Evolutionary conservation across 2,113 vertebrate genomes (phyloP).

Genomic region (Piprites chloris): DNA sequence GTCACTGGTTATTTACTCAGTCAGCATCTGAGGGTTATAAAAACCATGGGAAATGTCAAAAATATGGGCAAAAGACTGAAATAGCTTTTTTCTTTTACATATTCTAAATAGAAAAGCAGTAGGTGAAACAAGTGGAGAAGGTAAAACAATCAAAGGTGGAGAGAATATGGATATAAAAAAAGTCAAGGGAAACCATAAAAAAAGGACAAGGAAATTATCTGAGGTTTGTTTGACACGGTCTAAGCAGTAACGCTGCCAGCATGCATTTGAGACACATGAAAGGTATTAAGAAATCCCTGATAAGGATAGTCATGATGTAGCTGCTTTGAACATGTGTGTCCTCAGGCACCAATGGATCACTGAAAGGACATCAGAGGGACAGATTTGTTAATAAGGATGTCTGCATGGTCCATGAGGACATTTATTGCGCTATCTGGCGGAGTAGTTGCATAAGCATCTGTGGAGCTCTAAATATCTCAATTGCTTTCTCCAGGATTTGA

Average conservation of each 20-base stretch:
- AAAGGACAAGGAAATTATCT: not conserved
- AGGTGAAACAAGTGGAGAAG: not conserved
- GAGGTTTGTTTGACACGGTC: not conserved
- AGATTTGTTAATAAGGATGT: not conserved
- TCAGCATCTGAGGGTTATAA: not conserved
- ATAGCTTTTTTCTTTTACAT: not conserved
- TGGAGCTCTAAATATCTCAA: not conserved
- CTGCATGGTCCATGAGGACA: not conserved
- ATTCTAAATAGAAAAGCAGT: not conserved
- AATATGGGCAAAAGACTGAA: not conserved
- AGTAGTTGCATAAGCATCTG: not conserved
- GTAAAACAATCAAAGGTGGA: not conserved
- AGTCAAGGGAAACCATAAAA: not conserved
- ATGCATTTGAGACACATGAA: not conserved
- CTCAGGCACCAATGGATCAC: not conserved
- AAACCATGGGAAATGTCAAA: not conserved
- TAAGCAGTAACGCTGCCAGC: not conserved
- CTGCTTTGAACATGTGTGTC: not conserved
- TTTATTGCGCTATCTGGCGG: not conserved
- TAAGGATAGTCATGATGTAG: not conserved
- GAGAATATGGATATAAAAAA: not conserved
- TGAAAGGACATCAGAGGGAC: not conserved
- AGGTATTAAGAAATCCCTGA: not conserved
- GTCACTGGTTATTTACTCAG: not conserved
- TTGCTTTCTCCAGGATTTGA: not conserved